phyloP scores from a whole-genome alignment of 2,888 invertebrate genomes.

The Synergus japonicus region DNA sequence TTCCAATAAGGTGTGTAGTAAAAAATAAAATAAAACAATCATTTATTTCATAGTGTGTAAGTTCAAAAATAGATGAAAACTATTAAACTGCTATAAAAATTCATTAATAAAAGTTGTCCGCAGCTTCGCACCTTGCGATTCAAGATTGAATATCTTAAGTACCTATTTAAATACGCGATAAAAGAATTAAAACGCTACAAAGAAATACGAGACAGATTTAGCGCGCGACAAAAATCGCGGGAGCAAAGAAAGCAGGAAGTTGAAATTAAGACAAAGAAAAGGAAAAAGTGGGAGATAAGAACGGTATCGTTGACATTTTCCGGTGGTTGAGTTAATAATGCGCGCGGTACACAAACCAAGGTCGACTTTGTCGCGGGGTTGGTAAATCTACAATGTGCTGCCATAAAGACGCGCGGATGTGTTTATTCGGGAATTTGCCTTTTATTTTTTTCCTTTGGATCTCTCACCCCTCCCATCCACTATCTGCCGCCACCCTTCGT shows the following conservation, averaged over 20 bases:
- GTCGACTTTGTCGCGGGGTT: conserved; percentile 53
- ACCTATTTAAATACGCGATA: background rate
- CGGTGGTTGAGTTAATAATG: conserved; percentile 77
- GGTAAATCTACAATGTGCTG: conserved; percentile 69
- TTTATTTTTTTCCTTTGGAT: conserved; percentile 63
- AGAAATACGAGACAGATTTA: conserved; percentile 8
- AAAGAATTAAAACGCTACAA: background rate
- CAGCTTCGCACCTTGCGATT: too few species aligned
- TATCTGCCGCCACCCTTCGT: conserved; percentile 52
- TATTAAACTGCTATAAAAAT: too few species aligned
- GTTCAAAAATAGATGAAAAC: too few species aligned
- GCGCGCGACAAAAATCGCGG: conserved; percentile 44
- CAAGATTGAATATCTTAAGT: background rate
- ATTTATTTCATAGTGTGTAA: too few species aligned
- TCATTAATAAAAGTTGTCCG: too few species aligned
- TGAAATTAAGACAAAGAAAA: conserved; percentile 68
- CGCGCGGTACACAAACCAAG: conserved; percentile 68
- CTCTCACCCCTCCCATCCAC: conserved; percentile 48
- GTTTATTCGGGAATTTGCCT: conserved; percentile 76
- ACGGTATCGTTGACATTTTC: conserved; percentile 75
- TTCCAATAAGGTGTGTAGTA: too few species aligned
- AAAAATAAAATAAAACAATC: too few species aligned
- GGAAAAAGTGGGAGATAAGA: conserved; percentile 66
- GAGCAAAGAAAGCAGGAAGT: conserved; percentile 42
- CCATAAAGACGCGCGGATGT: conserved; percentile 75